phyloP scores from a whole-genome alignment of 2,888 invertebrate species.

The Trachelus iudaicus region DNA sequence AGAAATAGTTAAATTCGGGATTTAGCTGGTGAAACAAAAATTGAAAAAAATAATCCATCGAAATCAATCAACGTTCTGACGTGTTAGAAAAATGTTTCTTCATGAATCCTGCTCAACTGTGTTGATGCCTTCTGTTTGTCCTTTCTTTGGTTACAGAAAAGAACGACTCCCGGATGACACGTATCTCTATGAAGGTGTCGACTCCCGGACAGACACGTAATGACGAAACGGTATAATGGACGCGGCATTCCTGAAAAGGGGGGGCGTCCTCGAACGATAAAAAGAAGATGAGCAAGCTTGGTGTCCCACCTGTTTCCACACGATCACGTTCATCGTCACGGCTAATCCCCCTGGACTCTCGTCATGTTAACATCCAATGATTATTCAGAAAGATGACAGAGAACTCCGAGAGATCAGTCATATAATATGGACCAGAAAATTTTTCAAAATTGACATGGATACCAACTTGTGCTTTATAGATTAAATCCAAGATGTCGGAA shows the following conservation, averaged over 20 bases:
- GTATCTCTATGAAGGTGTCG: slow-evolving; percentile 7
- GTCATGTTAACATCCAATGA: background rate
- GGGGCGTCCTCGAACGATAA: background rate
- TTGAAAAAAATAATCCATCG: background rate
- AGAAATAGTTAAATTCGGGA: background rate
- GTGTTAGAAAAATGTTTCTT: background rate
- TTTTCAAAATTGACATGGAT: background rate
- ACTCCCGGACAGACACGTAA: background rate
- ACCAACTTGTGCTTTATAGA: background rate
- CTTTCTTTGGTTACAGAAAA: background rate
- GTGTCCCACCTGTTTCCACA: slow-evolving; percentile 7
- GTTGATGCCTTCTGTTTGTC: background rate
- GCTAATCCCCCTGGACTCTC: background rate
- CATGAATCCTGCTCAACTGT: background rate
- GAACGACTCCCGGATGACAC: background rate
- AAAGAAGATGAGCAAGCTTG: background rate
- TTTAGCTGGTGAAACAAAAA: background rate
- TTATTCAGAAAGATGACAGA: background rate
- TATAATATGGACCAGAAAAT: background rate
- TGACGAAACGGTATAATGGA: slow-evolving; percentile 10
- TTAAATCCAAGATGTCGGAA: background rate
- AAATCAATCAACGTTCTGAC: background rate
- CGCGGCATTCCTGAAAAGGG: slow-evolving; percentile 6
- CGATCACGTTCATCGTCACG: slow-evolving; percentile 1
- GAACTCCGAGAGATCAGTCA: background rate